Evolutionary conservation across 2,888 invertebrate genomes (phyloP), one percentile per base, ranked within the genome.

Genomic region (Tanytarsus gracilentus): DNA sequence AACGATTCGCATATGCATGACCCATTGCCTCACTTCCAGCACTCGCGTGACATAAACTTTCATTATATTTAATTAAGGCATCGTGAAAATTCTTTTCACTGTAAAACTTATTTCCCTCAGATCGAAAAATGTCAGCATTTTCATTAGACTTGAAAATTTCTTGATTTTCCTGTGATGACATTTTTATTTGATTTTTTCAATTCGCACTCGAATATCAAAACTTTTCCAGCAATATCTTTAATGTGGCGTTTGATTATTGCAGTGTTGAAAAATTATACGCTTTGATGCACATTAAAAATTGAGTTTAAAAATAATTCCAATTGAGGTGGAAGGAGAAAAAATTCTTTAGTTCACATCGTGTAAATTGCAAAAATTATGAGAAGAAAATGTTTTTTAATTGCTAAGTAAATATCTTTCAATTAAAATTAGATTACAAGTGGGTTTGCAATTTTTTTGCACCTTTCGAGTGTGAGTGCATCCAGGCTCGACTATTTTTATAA

Each of bases 21-120:
- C 49, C 49, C 25, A 27, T 16, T 14, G 14, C 49, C 39, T 73
- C 69, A 1, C 68, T 61, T 25, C 14, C 49, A 8, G 11, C 26
- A 55, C 80, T 79, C 6, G 88, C 84, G 71, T 76, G 77, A 9
- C 82, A 78, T 64, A 87, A 75, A 64, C 84, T 80, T 68, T 79
- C 74, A 55, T 83, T 83, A 67, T 86, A 86, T 58, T 71, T 64
- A 62, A 71, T 69, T 30, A 76, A 73, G 61, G 82, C 80, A 65
- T 71, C 71, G 67, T 21, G 33, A 14, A 33, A 33, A 11, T 21
- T 52, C 33, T 33, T 18, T 16, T 29, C 30, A n/a, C 33, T 16
- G 8, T 52, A 52, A 52, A 52, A 21, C 6, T 52, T 52, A 21
- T 52, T 52, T 21, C 52, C 52, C 18, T 4, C 21, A 16, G 8